These are phyloP conservation scores for Alectoris magna DNA, from an alignment of 2,797 vertebrate species.

Conservation along the genomic window DNA sequence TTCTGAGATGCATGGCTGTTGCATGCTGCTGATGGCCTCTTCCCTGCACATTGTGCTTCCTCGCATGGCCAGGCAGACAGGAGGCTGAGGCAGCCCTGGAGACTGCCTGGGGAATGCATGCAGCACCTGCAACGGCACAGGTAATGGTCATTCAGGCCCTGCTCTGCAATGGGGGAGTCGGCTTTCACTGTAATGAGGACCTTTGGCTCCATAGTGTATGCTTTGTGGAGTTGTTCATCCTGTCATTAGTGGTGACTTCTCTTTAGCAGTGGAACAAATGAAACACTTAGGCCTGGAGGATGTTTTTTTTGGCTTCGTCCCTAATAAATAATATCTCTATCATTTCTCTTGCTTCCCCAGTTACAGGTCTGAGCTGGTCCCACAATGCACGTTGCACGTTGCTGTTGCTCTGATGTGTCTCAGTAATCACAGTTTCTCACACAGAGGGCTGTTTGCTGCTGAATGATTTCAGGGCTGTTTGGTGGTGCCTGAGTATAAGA, in stretches of 20 bases:
- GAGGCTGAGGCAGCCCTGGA: neutral
- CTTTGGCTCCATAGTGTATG: neutral
- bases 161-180: accelerated
- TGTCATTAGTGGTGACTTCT: neutral
- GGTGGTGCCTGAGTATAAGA: neutral
- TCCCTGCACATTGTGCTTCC: neutral
- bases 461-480: neutral
- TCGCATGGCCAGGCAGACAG: accelerated
- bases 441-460: neutral
- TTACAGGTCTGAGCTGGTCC: neutral
- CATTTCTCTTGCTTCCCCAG: neutral
- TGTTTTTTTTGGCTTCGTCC: neutral
- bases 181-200: neutral
- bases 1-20: neutral
- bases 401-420: neutral
- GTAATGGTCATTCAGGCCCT: neutral
- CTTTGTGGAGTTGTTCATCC: neutral
- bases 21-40: neutral
- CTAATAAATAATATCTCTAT: neutral
- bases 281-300: neutral
- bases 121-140: neutral
- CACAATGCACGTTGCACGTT: neutral
- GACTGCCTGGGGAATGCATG: accelerated
- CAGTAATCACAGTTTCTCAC: neutral
- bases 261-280: neutral